A percentile compares a stretch with the other conserved stretches of the same genome.
phyloP scores from a whole-genome alignment of 2,797 vertebrate species.

The Anolis apletophallus region DNA sequence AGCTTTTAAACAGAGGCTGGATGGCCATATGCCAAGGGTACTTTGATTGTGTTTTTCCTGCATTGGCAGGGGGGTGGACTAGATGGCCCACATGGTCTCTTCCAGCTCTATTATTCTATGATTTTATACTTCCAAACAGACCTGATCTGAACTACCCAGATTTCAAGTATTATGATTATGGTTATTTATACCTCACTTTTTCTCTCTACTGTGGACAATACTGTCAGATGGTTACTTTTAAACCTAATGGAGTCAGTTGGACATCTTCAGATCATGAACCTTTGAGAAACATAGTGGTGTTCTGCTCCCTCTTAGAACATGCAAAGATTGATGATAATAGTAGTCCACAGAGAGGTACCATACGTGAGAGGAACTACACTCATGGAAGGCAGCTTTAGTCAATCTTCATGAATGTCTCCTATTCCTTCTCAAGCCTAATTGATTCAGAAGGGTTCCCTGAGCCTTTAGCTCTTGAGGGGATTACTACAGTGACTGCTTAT shows the following conservation, averaged over 20 bases:
- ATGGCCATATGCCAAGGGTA: too few species aligned
- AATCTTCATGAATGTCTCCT: background rate
- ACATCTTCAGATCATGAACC: background rate
- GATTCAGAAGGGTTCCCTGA: background rate
- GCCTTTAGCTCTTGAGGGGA: background rate
- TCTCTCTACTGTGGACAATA: background rate
- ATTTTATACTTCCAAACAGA: background rate
- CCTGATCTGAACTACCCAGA: background rate
- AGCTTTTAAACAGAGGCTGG: too few species aligned
- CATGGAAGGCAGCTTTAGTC: background rate
- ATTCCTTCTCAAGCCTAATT: background rate
- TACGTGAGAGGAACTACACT: background rate
- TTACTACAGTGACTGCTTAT: background rate
- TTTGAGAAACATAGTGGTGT: background rate
- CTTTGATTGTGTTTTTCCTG: too few species aligned
- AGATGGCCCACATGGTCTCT: too few species aligned
- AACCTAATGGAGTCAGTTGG: background rate
- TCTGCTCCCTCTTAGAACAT: background rate
- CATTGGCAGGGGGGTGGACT: too few species aligned
- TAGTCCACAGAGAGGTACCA: background rate
- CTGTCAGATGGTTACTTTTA: background rate
- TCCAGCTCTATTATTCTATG: too few species aligned
- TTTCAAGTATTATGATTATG: background rate
- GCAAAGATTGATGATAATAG: background rate
- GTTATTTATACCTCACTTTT: too few species aligned